Evolutionary conservation across 2,888 invertebrate genomes (phyloP).

Genomic region (Odiellus spinosus): DNA sequence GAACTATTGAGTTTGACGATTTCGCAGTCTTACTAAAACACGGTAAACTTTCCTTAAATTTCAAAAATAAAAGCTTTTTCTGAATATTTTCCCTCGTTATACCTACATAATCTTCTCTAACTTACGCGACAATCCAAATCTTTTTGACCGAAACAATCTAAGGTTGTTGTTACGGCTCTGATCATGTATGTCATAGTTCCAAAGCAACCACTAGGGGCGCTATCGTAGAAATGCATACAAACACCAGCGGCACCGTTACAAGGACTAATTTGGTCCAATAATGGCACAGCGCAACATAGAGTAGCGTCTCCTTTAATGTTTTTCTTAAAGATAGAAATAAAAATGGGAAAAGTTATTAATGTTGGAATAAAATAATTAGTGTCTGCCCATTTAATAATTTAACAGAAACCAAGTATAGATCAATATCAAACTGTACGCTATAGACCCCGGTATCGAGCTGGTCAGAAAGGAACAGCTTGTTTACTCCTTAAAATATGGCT

Average conservation of each 20-base stretch:
- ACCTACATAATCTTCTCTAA: slow-evolving; percentile 7
- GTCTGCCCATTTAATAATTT: no score
- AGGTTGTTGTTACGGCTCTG: slow-evolving; percentile 29
- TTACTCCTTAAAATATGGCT: no score
- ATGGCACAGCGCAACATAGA: slow-evolving; percentile 52
- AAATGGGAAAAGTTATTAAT: neutral
- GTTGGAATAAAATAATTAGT: neutral
- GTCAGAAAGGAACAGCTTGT: no score
- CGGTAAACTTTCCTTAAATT: no score
- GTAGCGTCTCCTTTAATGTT: slow-evolving; percentile 79
- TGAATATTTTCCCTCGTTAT: no score
- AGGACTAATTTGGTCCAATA: slow-evolving; percentile 42
- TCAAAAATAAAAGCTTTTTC: no score
- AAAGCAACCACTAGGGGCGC: slow-evolving; percentile 90
- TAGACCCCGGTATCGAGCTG: no score
- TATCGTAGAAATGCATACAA: slow-evolving; percentile 93
- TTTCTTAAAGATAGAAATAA: slow-evolving; percentile 49
- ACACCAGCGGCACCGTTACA: slow-evolving; percentile 90
- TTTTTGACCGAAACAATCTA: slow-evolving; percentile 17
- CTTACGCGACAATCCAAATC: slow-evolving; percentile 19
- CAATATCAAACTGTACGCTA: no score
- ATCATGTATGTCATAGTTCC: slow-evolving; percentile 97
- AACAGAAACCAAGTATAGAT: no score
- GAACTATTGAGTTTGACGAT: no score
- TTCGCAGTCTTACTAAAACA: no score